Percentiles rank a stretch among this genome's conserved stretches.
Evolutionary conservation across 2,113 vertebrate genomes (phyloP).

Genomic region (Rhadina sibilatrix): DNA sequence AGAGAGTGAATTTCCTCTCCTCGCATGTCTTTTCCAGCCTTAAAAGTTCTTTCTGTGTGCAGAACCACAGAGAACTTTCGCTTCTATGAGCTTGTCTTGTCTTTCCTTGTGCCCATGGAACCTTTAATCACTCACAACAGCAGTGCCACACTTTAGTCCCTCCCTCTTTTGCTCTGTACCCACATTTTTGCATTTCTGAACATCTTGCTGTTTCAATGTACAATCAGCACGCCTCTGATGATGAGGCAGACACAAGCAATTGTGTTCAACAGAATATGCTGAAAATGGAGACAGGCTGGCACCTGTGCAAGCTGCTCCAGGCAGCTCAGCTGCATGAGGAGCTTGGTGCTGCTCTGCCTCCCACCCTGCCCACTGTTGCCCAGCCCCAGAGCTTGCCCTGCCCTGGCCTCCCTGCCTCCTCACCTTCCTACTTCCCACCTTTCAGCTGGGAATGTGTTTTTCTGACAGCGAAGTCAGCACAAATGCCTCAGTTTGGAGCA

Average conservation of each 20-base stretch:
- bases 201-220: not conserved
- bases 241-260: not conserved
- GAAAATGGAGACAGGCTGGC: not conserved
- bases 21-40: not conserved
- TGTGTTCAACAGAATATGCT: not conserved
- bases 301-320: not conserved
- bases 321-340: not conserved
- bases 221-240: accelerated
- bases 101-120: not conserved
- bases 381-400: not conserved
- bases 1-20: not conserved
- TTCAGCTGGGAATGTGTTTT: not conserved
- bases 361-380: not conserved
- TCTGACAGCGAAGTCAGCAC: not conserved
- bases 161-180: not conserved
- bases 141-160: not conserved
- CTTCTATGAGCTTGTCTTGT: not conserved
- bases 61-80: not conserved
- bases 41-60: not conserved
- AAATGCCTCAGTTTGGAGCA: not conserved
- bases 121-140: not conserved
- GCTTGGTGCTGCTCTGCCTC: accelerated
- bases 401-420: not conserved
- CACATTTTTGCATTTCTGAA: not conserved
- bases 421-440: not conserved